phyloP scores from a whole-genome alignment of 2,113 vertebrate species.

The Pedionomus torquatus region DNA sequence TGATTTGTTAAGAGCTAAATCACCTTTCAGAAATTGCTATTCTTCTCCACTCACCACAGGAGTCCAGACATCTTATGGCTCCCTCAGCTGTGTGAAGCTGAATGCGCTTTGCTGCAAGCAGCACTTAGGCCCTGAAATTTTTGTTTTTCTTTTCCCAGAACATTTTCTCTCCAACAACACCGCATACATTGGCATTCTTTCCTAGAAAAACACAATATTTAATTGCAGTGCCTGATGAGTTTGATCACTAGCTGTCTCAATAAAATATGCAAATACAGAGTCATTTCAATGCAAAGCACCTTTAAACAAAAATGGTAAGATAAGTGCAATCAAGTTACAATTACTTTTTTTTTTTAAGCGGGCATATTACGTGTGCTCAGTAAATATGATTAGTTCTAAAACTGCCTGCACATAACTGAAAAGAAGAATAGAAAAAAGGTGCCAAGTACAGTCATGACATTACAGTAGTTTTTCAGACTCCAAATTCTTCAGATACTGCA shows the following conservation, averaged over 20 bases:
- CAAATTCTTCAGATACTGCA: background rate
- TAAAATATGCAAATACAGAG: conserved; percentile 64
- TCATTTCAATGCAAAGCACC: conserved; percentile 56
- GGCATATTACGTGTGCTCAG: background rate
- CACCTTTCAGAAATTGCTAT: background rate
- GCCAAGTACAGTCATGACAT: background rate
- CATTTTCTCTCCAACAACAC: conserved; percentile 47
- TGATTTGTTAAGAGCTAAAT: background rate
- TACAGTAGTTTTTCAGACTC: background rate
- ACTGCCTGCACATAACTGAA: background rate
- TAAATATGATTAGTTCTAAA: conserved; percentile 31
- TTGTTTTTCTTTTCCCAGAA: conserved; percentile 40
- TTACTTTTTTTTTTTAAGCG: conserved; percentile 29
- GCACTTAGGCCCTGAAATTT: background rate
- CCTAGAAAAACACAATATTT: conserved; percentile 60
- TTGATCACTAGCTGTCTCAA: conserved; percentile 62
- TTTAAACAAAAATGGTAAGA: conserved; percentile 63
- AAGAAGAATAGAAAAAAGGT: background rate
- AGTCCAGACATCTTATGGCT: background rate
- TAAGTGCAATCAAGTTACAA: conserved; percentile 52
- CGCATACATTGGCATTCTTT: conserved; percentile 54
- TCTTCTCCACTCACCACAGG: background rate
- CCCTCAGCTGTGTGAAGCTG: background rate
- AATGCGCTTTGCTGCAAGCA: background rate
- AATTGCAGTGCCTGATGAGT: conserved; percentile 61